Conservation (phyloP, 2,113 vertebrate species). For the Rhipidura dahli region DNA sequence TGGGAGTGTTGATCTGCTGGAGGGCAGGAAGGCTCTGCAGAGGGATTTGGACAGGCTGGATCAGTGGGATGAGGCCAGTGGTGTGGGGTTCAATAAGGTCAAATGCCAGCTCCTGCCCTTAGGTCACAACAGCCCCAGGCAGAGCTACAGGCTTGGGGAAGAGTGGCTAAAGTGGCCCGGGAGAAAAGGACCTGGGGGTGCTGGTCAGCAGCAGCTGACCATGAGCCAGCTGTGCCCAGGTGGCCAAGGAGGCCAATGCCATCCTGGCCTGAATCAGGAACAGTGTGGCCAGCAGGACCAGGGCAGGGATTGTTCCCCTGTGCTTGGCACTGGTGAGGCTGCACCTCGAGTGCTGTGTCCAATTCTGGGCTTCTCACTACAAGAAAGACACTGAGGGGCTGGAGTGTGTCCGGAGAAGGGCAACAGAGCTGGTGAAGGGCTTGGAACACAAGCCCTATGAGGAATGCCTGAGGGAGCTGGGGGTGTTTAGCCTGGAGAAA, state of each 20-base stretch:
- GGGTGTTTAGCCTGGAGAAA: not conserved
- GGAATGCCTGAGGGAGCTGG: not conserved
- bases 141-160: not conserved
- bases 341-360: accelerated
- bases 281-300: not conserved
- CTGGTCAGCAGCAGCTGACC: not conserved
- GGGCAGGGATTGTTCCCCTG: not conserved
- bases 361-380: not conserved
- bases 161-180: not conserved
- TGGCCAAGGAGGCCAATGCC: not conserved
- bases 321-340: accelerated
- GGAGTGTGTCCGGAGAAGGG: accelerated
- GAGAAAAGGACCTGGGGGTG: not conserved
- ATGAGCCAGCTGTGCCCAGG: not conserved
- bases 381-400: not conserved
- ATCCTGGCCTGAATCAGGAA: not conserved
- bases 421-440: not conserved
- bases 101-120: not conserved
- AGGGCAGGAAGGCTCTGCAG: not conserved
- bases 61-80: accelerated
- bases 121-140: not conserved
- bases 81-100: not conserved
- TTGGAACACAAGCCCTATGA: not conserved
- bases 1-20: not conserved
- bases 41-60: not conserved